Percentiles rank a stretch among this genome's conserved stretches.
phyloP scores from a whole-genome alignment of 2,888 invertebrate species.

The Agapostemon virescens region DNA sequence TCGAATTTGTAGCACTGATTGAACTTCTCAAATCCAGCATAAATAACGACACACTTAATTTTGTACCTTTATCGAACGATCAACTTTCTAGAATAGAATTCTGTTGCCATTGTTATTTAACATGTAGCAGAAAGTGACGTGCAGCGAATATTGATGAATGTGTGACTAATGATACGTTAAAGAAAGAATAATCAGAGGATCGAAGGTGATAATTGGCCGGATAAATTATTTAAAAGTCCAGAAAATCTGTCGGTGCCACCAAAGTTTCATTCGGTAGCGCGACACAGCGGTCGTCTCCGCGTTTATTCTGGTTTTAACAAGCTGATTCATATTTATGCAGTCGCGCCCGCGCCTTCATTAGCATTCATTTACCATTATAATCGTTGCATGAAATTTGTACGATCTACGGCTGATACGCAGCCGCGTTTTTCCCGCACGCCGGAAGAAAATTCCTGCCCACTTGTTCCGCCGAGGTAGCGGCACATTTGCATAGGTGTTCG shows the following conservation, averaged over 20 bases:
- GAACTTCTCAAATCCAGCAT: too few relatives aligned
- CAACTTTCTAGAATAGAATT: not conserved
- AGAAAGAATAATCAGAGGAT: not conserved
- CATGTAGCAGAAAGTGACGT: not conserved
- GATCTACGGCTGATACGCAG: slow-evolving; percentile 23
- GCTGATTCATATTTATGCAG: slow-evolving; percentile 45
- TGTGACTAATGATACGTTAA: not conserved
- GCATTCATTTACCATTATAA: slow-evolving; percentile 53
- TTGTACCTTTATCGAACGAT: too few relatives aligned
- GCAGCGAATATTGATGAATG: not conserved
- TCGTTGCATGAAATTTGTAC: slow-evolving; percentile 48
- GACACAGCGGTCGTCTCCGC: not conserved
- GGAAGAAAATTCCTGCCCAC: slow-evolving; percentile 30
- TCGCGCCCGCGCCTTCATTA: slow-evolving; percentile 36
- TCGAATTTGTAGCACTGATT: too few relatives aligned
- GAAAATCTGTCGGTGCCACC: not conserved
- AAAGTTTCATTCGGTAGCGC: not conserved
- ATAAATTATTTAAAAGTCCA: slow-evolving; percentile 8
- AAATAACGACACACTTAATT: too few relatives aligned
- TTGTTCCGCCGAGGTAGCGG: slow-evolving; percentile 5
- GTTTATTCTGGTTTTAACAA: slow-evolving; percentile 23
- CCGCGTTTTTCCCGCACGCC: slow-evolving; percentile 13
- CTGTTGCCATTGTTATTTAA: not conserved
- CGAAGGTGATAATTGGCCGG: not conserved
- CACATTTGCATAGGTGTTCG: slow-evolving; percentile 36